Conservation (phyloP, 2,888 invertebrate species). For the Drosophila eohydei region DNA sequence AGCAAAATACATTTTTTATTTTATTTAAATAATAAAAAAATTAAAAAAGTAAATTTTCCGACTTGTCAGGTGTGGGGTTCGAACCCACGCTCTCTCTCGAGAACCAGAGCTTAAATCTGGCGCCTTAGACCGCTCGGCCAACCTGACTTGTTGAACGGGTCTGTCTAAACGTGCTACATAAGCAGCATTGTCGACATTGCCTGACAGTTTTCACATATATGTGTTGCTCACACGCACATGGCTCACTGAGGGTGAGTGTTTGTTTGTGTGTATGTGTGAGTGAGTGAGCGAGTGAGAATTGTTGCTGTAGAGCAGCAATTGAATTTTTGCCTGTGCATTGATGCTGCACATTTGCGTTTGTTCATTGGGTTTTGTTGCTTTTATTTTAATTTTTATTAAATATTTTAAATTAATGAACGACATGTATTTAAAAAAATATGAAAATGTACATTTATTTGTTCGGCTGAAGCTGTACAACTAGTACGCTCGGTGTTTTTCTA, state of each 20-base stretch:
- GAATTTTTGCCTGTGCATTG: background rate
- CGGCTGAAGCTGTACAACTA: background rate
- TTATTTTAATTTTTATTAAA: background rate
- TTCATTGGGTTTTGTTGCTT: background rate
- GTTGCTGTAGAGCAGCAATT: background rate
- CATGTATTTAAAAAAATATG: slow-evolving; percentile 1
- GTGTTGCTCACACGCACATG: slow-evolving; percentile 5
- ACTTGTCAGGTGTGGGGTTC: slow-evolving; percentile 91
- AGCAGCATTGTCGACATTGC: slow-evolving; percentile 33
- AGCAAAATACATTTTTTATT: background rate
- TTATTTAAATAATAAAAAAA: slow-evolving; percentile 19
- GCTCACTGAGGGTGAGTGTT: slow-evolving; percentile 33
- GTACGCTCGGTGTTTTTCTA: slow-evolving; percentile 18
- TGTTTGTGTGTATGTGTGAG: slow-evolving; percentile 3
- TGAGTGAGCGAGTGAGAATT: background rate
- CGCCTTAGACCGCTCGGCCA: slow-evolving; percentile 94
- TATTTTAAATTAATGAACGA: background rate
- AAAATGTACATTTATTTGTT: background rate
- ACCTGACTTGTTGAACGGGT: slow-evolving; percentile 86
- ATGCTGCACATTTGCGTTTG: background rate
- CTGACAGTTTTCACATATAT: slow-evolving; percentile 26
- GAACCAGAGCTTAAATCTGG: slow-evolving; percentile 94
- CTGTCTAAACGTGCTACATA: slow-evolving; percentile 53
- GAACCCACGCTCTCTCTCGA: slow-evolving; percentile 93
- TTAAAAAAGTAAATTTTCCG: slow-evolving; percentile 23